Conservation (phyloP, 1,140 invertebrate species). For the Leptopilina clavipes region DNA sequence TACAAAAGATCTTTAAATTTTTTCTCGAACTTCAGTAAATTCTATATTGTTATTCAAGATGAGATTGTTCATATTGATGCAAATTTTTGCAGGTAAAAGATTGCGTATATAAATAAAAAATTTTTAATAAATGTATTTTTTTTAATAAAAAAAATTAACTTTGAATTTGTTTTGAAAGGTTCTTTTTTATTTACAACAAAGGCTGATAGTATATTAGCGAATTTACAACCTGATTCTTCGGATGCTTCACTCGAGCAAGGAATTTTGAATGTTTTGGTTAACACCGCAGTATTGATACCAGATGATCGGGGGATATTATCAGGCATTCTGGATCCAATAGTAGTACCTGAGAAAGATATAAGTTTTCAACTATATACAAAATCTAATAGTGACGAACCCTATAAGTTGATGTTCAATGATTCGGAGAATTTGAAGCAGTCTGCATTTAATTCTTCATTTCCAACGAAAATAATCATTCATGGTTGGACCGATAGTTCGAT, state of each 20-base stretch:
- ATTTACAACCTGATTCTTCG: background rate
- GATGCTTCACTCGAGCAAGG: slow-evolving; percentile 39
- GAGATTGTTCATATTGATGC: background rate
- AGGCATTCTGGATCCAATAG: slow-evolving; percentile 36
- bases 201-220: background rate
- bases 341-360: slow-evolving; percentile 38
- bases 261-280: slow-evolving; percentile 47
- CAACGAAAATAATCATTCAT: slow-evolving; percentile 75
- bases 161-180: background rate
- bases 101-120: too few species aligned
- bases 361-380: slow-evolving; percentile 40
- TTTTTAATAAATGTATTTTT: too few species aligned
- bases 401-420: slow-evolving; percentile 16
- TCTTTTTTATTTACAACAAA: background rate
- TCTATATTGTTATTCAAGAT: background rate
- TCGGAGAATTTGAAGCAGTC: slow-evolving; percentile 50
- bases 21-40: background rate
- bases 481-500: slow-evolving; percentile 73
- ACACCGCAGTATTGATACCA: slow-evolving; percentile 40
- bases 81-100: too few species aligned
- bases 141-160: too few species aligned
- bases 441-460: slow-evolving; percentile 60
- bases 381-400: background rate
- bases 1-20: slow-evolving; percentile 15
- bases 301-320: slow-evolving; percentile 43